Conservation (phyloP, 1,140 invertebrate genomes). For the Drosophila suzukii region DNA sequence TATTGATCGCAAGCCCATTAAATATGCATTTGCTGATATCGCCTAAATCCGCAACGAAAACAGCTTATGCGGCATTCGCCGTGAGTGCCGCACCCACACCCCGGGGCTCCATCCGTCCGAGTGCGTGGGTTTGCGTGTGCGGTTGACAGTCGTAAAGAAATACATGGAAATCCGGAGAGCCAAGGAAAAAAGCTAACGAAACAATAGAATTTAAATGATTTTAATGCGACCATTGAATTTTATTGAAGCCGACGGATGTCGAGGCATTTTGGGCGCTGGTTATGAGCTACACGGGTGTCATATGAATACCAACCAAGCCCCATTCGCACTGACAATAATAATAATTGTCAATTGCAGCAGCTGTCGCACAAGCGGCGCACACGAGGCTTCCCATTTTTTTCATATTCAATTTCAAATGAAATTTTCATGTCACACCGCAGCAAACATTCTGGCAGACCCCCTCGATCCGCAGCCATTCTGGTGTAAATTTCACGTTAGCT, state of each 20-base stretch:
- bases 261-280: conserved; percentile 52
- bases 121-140: conserved; percentile 17
- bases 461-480: conserved; percentile 14
- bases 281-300: conserved; percentile 59
- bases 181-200: conserved; percentile 62
- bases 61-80: conserved; percentile 72
- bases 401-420: conserved; percentile 82
- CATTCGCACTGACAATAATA: conserved; percentile 81
- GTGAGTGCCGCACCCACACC: conserved; percentile 1
- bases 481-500: conserved; percentile 76
- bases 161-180: conserved; percentile 59
- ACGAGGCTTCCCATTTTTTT: conserved; percentile 45
- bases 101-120: neutral
- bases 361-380: conserved; percentile 52
- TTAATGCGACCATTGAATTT: conserved; percentile 81
- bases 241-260: conserved; percentile 67
- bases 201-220: conserved; percentile 83
- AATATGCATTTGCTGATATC: conserved; percentile 82
- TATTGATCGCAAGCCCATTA: conserved; percentile 76
- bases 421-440: conserved; percentile 65
- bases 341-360: conserved; percentile 83
- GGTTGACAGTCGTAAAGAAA: conserved; percentile 51
- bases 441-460: neutral
- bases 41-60: conserved; percentile 75
- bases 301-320: conserved; percentile 65